These are phyloP conservation scores for Erpobdella octoculata DNA, from an alignment of 2,888 invertebrate species.

Conservation along the genomic window DNA sequence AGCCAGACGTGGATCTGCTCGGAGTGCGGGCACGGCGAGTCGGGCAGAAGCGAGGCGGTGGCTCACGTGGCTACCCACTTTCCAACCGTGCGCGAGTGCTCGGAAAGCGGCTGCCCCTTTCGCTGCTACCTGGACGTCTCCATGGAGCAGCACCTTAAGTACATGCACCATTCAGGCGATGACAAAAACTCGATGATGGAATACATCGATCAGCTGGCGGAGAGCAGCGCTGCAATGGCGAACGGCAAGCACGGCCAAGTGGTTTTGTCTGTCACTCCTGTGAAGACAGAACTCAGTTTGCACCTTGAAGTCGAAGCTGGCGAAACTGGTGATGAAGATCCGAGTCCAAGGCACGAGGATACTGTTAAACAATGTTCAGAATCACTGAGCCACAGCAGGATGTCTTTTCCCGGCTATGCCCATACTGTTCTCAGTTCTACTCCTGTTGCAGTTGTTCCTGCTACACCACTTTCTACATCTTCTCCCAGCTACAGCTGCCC, in stretches of 20 bases:
- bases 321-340: neutral
- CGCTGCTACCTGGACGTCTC: neutral
- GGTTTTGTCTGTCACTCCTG: neutral
- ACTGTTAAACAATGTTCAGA: neutral
- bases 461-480: neutral
- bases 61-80: constrained; percentile 20
- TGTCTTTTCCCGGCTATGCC: neutral
- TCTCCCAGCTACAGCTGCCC: constrained; percentile 26
- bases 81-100: neutral
- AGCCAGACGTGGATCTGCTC: constrained; percentile 1
- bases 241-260: neutral
- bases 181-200: neutral
- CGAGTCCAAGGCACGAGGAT: neutral
- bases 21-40: neutral
- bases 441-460: neutral
- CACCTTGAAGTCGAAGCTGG: neutral
- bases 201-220: neutral
- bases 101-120: neutral
- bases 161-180: constrained; percentile 11
- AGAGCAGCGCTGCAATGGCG: neutral
- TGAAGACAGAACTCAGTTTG: neutral
- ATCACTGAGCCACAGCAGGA: too few species aligned
- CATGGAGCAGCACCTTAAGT: constrained; percentile 10
- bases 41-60: neutral
- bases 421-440: neutral